Percentiles rank a stretch among this genome's conserved stretches.
These are phyloP conservation scores for Camponotus vicinus DNA, from an alignment of 1,140 invertebrate genomes.

Conservation along the genomic window DNA sequence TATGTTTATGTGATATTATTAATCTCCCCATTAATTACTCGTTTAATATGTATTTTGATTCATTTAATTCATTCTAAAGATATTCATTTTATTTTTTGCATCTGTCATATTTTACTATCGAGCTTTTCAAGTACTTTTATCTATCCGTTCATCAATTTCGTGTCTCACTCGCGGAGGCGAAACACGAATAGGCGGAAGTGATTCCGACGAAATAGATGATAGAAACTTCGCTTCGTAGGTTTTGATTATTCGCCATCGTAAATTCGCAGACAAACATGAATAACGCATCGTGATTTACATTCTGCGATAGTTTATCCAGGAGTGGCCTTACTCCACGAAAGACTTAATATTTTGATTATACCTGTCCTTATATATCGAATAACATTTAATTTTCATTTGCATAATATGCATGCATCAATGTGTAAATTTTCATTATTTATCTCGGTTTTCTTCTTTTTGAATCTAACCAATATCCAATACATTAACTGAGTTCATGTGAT, in stretches of 20 bases:
- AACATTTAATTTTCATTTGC: conserved; percentile 52
- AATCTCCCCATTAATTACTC: neutral
- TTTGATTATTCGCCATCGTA: conserved; percentile 28
- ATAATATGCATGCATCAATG: neutral
- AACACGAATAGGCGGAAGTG: conserved; percentile 11
- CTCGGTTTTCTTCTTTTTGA: neutral
- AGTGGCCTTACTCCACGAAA: neutral
- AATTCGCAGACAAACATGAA: neutral
- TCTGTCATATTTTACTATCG: conserved; percentile 35
- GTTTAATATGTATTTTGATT: neutral
- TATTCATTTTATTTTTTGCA: neutral
- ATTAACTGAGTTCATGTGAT: neutral
- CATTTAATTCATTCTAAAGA: neutral
- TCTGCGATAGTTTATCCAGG: conserved; percentile 6
- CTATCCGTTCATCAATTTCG: conserved; percentile 46
- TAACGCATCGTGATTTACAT: conserved; percentile 16
- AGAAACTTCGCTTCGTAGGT: neutral
- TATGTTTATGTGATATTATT: neutral
- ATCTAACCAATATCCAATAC: neutral
- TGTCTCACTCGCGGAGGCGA: conserved; percentile 20
- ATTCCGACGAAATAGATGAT: conserved; percentile 19
- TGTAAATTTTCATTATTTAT: neutral
- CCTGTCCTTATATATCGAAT: conserved; percentile 44
- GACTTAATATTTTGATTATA: neutral
- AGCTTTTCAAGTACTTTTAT: conserved; percentile 37